Base-by-base conservation (phyloP, 2,113 vertebrate genomes). In the Toxotes chatareus region DNA sequence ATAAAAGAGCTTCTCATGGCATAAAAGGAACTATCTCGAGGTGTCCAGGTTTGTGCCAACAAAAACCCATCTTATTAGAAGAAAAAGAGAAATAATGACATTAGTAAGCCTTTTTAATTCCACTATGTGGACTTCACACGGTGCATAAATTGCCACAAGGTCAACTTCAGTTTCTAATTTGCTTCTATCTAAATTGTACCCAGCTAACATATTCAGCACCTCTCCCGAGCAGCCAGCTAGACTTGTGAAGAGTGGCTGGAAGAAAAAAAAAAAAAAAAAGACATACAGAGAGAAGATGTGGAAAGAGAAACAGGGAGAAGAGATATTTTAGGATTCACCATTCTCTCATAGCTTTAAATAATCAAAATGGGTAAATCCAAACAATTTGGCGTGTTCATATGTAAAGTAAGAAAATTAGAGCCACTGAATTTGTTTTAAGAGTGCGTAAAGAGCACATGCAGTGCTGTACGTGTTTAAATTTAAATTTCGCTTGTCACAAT, bases 101-200 rank as follows among this genome's bases (percentile, higher is more conserved):
- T 89, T 81, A 78, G 38, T 89, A 84, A 83, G 17, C 53, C 61
- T 70, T 79, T 85, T 73, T 79, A 77, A 88, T 90, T 83, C 76
- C 75, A 69, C 72, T 40, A 70, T 88, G 82, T 77, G 51, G 70
- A 65, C 85, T 82, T 79, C 80, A 75, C 55, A 86, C 64, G 76
- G 82, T 68, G 77, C 55, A 65, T 7, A 40, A 53, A 72, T 60
- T 71, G 72, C 40, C 77, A 86, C 80, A 85, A 88, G 86, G 88
- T 90, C 87, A 89, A 87, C 67, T 72, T 83, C 71, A 73, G 59
- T 89, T 90, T 86, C 86, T 88, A 81, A 91, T 91, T 88, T 65
- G 66, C 56, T 53, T 87, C 77, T 79, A 85, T 91, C 79, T 86
- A 86, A 88, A 86, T 90, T 82, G 82, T 64, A 21, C 76, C 84